Evolutionary conservation across 2,113 vertebrate species (phyloP).

Genomic region (Fulica atra): DNA sequence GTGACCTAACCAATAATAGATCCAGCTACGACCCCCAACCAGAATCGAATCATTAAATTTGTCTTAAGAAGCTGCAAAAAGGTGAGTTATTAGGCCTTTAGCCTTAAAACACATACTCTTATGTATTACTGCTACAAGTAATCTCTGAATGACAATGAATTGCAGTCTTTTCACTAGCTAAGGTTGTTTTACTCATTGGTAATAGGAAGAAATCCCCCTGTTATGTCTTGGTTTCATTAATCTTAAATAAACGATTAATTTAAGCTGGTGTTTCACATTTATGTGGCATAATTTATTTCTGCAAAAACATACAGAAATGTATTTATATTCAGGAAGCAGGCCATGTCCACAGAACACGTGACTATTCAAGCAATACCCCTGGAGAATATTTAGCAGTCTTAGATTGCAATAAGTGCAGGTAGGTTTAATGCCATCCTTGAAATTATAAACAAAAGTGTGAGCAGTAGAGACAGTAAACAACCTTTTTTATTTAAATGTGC

Average conservation of each 20-base stretch:
- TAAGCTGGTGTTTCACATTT: neutral
- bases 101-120: neutral
- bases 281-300: neutral
- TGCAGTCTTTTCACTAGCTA: neutral
- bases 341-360: neutral
- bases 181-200: neutral
- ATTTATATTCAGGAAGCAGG: neutral
- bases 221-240: neutral
- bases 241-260: neutral
- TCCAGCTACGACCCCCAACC: neutral
- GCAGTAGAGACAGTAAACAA: neutral
- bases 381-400: neutral
- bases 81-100: neutral
- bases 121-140: neutral
- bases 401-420: neutral
- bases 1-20: neutral
- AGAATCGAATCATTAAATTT: neutral
- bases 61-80: neutral
- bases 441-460: neutral
- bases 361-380: neutral
- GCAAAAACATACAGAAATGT: rapidly evolving
- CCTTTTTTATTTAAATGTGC: neutral
- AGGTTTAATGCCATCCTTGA: neutral
- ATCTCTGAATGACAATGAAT: neutral
- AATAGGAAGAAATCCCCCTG: neutral